A percentile compares a stretch with the other conserved stretches of the same genome.
Conservation (phyloP, 2,797 vertebrate genomes). For the Lycodopsis pacificus region DNA sequence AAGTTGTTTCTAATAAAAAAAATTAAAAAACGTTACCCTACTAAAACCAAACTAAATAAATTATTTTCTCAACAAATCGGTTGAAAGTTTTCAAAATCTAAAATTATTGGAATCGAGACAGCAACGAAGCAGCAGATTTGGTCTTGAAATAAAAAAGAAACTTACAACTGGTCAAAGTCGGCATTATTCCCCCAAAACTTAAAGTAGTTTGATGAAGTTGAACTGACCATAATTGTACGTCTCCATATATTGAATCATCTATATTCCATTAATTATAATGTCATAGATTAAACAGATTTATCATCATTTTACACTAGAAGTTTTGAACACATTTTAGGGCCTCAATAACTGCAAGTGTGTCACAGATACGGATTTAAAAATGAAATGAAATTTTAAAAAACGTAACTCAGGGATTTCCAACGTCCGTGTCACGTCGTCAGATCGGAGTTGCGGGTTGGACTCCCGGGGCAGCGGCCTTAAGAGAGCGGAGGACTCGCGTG, state of each 20-base stretch:
- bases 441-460: neutral
- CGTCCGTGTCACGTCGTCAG: neutral
- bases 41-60: neutral
- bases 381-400: neutral
- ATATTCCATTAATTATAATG: neutral
- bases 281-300: neutral
- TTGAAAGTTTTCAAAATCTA: neutral
- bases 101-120: neutral
- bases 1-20: neutral
- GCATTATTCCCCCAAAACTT: neutral
- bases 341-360: neutral
- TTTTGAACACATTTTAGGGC: too few species aligned
- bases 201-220: too few species aligned
- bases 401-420: neutral
- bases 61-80: neutral
- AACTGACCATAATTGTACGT: neutral
- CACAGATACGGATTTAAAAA: neutral
- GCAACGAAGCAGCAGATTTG: neutral
- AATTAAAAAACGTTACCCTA: neutral
- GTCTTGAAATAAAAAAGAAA: neutral
- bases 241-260: neutral
- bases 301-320: neutral
- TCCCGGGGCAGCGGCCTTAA: neutral
- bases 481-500: slow-evolving; percentile 25
- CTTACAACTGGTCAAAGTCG: neutral